Base-by-base conservation (phyloP, 2,888 invertebrate species). In the Chironomus riparius region DNA sequence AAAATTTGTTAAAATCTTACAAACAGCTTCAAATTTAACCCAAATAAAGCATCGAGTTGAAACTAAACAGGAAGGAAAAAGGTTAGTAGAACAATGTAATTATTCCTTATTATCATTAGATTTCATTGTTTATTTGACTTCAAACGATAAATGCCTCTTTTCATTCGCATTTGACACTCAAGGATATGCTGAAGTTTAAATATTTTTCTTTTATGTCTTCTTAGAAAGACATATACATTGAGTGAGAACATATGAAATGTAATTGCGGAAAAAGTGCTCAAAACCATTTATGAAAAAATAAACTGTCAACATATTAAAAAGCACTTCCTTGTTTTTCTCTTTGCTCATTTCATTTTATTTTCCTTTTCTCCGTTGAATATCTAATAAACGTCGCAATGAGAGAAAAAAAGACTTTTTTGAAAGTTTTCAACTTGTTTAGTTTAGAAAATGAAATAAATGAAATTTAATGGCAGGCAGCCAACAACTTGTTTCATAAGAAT, bases 401-500 rank as follows among this genome's bases (percentile, higher is more conserved):
- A 56, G 56, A 38, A 38, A 38, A 38, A 38, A 10, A 38, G 38
- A 38, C 18, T 56, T 18, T 56, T 56, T 15, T 15, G n/a, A n/a
- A 56, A 56, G 56, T 56, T 56, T 56, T 50, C 38, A 38, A 38
- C 38, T 50, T 56, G n/a, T 56, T 18, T 56, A 56, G n/a, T 56
- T 56, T 56, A 56, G 56, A 56, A 56, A 56, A 56, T 56, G 56
- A 56, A 56, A 56, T 56, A 56, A 56, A 56, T 56, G 56, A 56
- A 56, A 56, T 5, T 18, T 56, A 56, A 24, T 71, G 71, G 71
- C 71, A 71, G 47, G 22, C 22, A 22, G 71, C 71, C 71, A 71
- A 48, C 71, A 71, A 71, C 71, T 71, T 71, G 71, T 71, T 71
- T 71, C 56, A 50, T 13, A 65, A 65, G 18, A 18, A 15, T 56